Evolutionary conservation across 2,113 vertebrate species (phyloP).

Genomic region (Gambusia holbrooki): DNA sequence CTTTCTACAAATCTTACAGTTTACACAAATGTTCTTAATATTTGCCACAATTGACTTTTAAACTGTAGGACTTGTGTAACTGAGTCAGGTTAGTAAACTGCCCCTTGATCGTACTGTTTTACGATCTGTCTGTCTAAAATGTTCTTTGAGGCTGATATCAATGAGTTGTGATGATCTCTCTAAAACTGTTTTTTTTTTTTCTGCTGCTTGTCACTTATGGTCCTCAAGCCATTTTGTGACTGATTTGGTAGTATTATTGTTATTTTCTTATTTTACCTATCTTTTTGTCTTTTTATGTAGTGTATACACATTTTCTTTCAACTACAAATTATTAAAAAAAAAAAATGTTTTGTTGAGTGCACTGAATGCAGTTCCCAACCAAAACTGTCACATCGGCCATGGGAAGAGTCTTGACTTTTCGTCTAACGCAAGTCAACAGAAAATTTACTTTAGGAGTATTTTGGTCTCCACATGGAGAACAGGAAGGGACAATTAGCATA

Average conservation of each 20-base stretch:
- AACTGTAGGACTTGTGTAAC: background rate
- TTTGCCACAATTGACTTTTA: too few species aligned
- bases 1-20: too few species aligned
- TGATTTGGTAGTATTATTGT: background rate
- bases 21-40: too few species aligned
- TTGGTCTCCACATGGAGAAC: background rate
- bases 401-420: background rate
- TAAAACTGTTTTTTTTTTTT: background rate
- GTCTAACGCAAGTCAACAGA: background rate
- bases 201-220: too few species aligned
- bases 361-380: background rate
- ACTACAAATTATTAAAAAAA: background rate
- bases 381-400: background rate
- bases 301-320: background rate
- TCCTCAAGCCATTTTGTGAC: too few species aligned
- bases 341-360: background rate
- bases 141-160: background rate
- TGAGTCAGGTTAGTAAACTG: background rate
- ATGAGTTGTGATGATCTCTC: background rate
- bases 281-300: background rate
- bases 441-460: background rate
- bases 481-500: slow-evolving; percentile 1
- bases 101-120: background rate
- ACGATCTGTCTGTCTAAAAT: background rate
- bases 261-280: background rate